Evolutionary conservation across 2,888 invertebrate genomes (phyloP).

Genomic region (Tinea semifulvella): DNA sequence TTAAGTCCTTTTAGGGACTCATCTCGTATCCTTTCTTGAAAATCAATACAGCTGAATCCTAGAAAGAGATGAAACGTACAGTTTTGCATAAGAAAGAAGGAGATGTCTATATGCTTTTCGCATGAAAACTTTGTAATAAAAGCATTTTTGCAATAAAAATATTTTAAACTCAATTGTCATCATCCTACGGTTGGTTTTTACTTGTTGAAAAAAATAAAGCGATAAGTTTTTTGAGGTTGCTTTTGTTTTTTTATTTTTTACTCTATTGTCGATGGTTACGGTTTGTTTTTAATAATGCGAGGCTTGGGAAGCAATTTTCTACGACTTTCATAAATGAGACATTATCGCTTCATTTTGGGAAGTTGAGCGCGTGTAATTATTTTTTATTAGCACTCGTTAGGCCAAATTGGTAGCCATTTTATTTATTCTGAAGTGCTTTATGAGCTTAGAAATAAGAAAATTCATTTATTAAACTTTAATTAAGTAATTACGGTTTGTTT

Average conservation of each 20-base stretch:
- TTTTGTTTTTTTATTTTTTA: no score
- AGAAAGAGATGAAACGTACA: not conserved
- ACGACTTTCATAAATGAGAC: conserved; percentile 9
- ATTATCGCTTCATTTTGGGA: conserved; percentile 9
- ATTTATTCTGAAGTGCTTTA: no score
- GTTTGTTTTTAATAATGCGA: no score
- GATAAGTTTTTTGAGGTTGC: no score
- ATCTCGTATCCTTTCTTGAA: conserved; percentile 1
- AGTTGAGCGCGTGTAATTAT: not conserved
- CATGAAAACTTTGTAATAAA: not conserved
- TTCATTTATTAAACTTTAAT: no score
- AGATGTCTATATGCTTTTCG: not conserved
- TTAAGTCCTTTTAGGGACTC: conserved; percentile 2
- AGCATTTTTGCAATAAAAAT: not conserved
- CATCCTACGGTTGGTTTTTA: not conserved
- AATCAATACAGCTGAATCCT: not conserved
- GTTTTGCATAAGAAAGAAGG: not conserved
- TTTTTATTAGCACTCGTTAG: not conserved
- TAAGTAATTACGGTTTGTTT: no score
- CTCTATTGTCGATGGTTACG: no score
- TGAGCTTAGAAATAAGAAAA: no score
- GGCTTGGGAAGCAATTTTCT: no score
- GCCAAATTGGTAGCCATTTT: no score
- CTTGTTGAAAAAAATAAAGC: not conserved
- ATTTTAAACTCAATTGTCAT: not conserved